Evolutionary conservation across 1,140 invertebrate genomes (phyloP), one percentile per base, ranked within the genome.

Genomic region (Drosophila hydei): DNA sequence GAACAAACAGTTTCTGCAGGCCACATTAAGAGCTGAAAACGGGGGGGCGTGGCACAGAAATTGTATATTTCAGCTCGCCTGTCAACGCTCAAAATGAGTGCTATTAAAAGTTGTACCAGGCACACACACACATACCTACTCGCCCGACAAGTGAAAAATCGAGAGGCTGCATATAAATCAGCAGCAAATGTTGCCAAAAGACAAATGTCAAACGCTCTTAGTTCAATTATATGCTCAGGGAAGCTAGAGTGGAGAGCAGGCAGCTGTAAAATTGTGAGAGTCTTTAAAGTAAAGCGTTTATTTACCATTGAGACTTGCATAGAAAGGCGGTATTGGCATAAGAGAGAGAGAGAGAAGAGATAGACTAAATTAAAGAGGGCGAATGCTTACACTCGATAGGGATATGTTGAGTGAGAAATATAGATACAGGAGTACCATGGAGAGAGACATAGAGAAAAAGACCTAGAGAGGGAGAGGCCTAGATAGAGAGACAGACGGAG

Each of bases 1-100:
- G 61, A 72, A 76, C 76, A 79, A 72, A 72, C 80, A 85, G 58
- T 71, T 83, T 77, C 60, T 69, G 52, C 52, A 42, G 21, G 33
- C 36, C 36, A 42, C 40, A 19, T 42, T 16, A 14, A n/a, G 36
- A 51, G 30, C 30, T 33, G 51, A n/a, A 23, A 16, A 21, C 3
- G 19, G 7, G 18, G 40, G 8, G 23, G 7, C 30, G 33, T 19
- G n/a, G 19, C 21, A n/a, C 67, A 56, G 23, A 27, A 69, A 55
- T 70, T 30, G 14, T 42, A 67, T 51, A 48, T 56, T 56, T 70
- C 67, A 70, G 25, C 43, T 50, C 27, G 27, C 14, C 62, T 56
- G 47, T 40, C 60, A 52, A n/a, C 50, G 36, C 38, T 4, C 40
- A 16, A 61, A 64, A 23, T 59, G 59, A 62, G 48, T 7, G 43